phyloP scores from a whole-genome alignment of 2,797 vertebrate species.

The Carcharodon carcharias region DNA sequence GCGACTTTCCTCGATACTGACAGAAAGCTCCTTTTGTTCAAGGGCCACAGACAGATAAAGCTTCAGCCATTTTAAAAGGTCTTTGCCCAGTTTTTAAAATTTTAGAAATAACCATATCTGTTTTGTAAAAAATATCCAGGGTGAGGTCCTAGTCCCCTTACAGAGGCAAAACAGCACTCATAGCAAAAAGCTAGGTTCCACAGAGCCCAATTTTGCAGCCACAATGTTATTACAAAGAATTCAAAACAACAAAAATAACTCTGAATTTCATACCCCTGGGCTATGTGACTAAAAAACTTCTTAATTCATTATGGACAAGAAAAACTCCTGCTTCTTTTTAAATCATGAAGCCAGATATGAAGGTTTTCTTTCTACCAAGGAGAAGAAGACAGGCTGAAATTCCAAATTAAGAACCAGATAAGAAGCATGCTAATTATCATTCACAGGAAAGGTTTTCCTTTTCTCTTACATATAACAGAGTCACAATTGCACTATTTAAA shows the following conservation, averaged over 20 bases:
- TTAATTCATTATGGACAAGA: neutral
- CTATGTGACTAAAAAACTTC: neutral
- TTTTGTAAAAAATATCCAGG: no score
- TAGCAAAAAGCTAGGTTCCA: neutral
- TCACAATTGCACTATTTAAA: neutral
- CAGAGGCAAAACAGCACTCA: neutral
- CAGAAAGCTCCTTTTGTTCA: no score
- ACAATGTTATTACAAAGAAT: neutral
- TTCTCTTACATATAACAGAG: neutral
- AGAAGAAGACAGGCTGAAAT: neutral
- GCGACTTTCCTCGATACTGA: no score
- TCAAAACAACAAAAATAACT: neutral
- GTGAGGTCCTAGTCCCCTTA: no score
- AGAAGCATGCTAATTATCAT: neutral
- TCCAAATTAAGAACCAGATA: neutral
- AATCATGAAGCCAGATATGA: neutral
- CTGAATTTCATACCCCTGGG: neutral
- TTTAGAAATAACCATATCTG: no score
- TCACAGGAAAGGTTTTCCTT: neutral
- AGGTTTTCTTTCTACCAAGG: neutral
- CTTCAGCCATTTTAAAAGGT: no score
- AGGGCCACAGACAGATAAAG: no score
- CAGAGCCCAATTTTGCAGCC: neutral
- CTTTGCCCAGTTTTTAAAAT: no score
- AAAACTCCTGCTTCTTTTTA: neutral